Percentiles rank a stretch among this genome's conserved stretches.
phyloP scores from a whole-genome alignment of 2,797 vertebrate species.

The Alexandromys oeconomus region DNA sequence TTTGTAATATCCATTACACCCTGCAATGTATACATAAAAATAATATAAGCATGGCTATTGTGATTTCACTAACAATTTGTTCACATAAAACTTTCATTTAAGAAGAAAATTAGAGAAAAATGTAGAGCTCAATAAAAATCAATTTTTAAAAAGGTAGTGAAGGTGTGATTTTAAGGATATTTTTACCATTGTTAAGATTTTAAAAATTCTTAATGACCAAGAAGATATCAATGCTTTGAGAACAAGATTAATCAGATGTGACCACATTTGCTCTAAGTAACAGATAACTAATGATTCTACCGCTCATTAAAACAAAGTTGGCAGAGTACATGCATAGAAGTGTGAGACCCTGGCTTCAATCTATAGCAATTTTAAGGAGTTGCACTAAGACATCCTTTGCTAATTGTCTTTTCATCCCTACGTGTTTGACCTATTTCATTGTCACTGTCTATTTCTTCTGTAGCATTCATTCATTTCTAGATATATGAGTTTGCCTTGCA shows the following conservation, averaged over 20 bases:
- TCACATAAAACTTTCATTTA: constrained; percentile 51
- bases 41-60: constrained; percentile 70
- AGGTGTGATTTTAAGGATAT: background rate
- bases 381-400: background rate
- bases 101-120: background rate
- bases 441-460: background rate
- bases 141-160: background rate
- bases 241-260: background rate
- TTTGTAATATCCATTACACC: constrained; percentile 44
- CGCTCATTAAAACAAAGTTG: background rate
- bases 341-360: background rate
- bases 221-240: constrained; percentile 1
- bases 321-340: background rate
- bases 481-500: background rate
- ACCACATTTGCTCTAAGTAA: constrained; percentile 12
- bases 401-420: background rate
- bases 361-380: background rate
- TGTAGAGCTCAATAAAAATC: no score
- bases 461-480: background rate
- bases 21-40: constrained; percentile 61
- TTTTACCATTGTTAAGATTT: background rate
- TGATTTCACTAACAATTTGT: constrained; percentile 73
- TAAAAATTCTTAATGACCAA: background rate
- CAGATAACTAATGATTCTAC: background rate
- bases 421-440: background rate